These are phyloP conservation scores for Lontra canadensis DNA, from an alignment of 2,113 vertebrate species.

Conservation along the genomic window DNA sequence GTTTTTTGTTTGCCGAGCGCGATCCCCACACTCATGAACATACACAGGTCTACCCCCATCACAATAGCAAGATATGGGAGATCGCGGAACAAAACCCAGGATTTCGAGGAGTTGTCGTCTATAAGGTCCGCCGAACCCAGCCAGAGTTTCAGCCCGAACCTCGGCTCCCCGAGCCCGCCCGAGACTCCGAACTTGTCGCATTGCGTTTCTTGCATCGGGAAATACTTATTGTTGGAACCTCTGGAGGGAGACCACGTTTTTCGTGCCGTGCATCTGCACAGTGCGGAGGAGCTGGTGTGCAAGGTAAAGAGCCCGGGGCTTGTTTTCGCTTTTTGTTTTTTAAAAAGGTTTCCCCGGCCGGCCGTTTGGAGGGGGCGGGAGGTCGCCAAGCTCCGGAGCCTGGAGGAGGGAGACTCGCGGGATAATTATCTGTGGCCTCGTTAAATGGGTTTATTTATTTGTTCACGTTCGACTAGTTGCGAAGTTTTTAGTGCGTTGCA, in stretches of 20 bases:
- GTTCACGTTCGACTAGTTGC: slow-evolving; percentile 24
- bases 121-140: slow-evolving; percentile 94
- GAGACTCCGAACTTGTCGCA: slow-evolving; percentile 98
- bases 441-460: neutral
- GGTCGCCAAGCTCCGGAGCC: neutral
- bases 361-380: neutral
- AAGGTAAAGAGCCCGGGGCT: slow-evolving; percentile 88
- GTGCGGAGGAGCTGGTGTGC: slow-evolving; percentile 97
- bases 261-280: slow-evolving; percentile 97
- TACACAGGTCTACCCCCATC: slow-evolving; percentile 99
- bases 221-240: slow-evolving; percentile 99
- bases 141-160: slow-evolving; percentile 98
- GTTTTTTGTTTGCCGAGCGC: slow-evolving; percentile 47
- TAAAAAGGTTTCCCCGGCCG: neutral
- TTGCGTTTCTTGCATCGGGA: slow-evolving; percentile 99
- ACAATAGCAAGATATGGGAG: slow-evolving; percentile 99
- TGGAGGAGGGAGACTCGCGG: neutral
- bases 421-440: neutral
- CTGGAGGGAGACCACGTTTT: slow-evolving; percentile 99
- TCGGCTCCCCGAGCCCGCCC: slow-evolving; percentile 98
- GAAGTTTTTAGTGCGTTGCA: slow-evolving; percentile 71
- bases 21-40: slow-evolving; percentile 96
- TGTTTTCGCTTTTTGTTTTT: neutral
- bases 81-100: slow-evolving; percentile 98
- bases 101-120: slow-evolving; percentile 97